Percentiles rank a stretch among this genome's conserved stretches.
These are phyloP conservation scores for Uloborus plumipes DNA, from an alignment of 2,888 invertebrate genomes.

Conservation along the genomic window DNA sequence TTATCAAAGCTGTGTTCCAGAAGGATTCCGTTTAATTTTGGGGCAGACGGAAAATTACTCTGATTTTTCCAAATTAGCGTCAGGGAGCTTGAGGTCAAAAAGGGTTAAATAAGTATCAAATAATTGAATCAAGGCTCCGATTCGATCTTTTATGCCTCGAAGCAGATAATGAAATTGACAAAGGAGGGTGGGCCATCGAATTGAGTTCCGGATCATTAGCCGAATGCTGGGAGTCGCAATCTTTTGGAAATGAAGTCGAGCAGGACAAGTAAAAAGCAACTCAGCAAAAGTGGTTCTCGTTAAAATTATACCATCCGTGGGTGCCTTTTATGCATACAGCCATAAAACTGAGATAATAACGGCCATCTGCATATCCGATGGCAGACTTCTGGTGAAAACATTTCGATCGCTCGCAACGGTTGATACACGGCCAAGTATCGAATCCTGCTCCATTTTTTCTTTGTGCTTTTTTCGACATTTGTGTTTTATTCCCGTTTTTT, in stretches of 20 bases:
- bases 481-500: constrained; percentile 58
- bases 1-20: too few relatives aligned
- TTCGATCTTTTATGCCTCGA: constrained; percentile 10
- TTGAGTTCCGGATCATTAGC: constrained; percentile 59
- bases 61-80: not conserved
- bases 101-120: not conserved
- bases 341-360: constrained; percentile 62
- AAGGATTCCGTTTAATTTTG: not conserved
- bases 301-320: constrained; percentile 59
- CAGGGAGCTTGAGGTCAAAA: not conserved
- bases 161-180: constrained; percentile 30
- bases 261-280: constrained; percentile 34
- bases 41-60: too few relatives aligned
- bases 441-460: not conserved
- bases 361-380: constrained; percentile 59
- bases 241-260: constrained; percentile 54
- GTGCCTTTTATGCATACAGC: constrained; percentile 58
- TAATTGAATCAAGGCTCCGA: constrained; percentile 2
- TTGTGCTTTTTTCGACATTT: constrained; percentile 35
- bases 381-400: constrained; percentile 58
- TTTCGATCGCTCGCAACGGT: constrained; percentile 59
- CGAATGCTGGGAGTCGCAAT: constrained; percentile 36
- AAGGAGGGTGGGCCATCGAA: constrained; percentile 8
- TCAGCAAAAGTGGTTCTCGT: constrained; percentile 54
- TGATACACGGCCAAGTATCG: constrained; percentile 59